phyloP scores from a whole-genome alignment of 2,888 invertebrate genomes.

The Pheosia gnoma region DNA sequence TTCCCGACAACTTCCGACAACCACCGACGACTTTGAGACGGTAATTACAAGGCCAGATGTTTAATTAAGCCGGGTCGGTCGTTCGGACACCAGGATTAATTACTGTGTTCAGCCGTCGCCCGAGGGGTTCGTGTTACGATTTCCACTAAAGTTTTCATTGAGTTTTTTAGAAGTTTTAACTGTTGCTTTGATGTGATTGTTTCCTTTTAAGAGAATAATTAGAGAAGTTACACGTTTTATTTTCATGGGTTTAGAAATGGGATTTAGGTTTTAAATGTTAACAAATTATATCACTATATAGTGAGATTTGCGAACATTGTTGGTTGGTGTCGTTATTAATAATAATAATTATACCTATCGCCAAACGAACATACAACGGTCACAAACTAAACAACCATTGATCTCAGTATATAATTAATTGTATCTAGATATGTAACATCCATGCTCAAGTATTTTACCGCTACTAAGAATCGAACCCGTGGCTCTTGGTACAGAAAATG shows the following conservation, averaged over 20 bases:
- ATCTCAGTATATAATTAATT: too few species aligned
- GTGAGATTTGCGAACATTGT: background rate
- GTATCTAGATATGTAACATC: too few species aligned
- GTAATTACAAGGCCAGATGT: conserved; percentile 83
- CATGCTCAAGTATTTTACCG: too few species aligned
- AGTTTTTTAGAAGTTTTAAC: conserved; percentile 25
- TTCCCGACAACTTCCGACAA: conserved; percentile 62
- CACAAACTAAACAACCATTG: too few species aligned
- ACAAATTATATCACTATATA: background rate
- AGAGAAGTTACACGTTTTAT: background rate
- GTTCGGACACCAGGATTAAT: conserved; percentile 76
- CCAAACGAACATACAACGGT: too few species aligned
- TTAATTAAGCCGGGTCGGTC: conserved; percentile 76
- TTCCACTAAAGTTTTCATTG: conserved; percentile 47
- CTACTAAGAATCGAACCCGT: too few species aligned
- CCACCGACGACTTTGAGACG: conserved; percentile 67
- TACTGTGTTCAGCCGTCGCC: conserved; percentile 57
- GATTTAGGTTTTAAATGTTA: background rate
- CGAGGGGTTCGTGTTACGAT: conserved; percentile 56
- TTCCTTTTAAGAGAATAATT: conserved; percentile 33
- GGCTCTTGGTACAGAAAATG: too few species aligned
- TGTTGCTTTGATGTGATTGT: conserved; percentile 19
- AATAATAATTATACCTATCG: too few species aligned
- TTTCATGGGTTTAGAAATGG: background rate
- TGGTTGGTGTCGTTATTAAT: too few species aligned